phyloP scores from a whole-genome alignment of 2,888 invertebrate genomes.

The Norana najaformis region DNA sequence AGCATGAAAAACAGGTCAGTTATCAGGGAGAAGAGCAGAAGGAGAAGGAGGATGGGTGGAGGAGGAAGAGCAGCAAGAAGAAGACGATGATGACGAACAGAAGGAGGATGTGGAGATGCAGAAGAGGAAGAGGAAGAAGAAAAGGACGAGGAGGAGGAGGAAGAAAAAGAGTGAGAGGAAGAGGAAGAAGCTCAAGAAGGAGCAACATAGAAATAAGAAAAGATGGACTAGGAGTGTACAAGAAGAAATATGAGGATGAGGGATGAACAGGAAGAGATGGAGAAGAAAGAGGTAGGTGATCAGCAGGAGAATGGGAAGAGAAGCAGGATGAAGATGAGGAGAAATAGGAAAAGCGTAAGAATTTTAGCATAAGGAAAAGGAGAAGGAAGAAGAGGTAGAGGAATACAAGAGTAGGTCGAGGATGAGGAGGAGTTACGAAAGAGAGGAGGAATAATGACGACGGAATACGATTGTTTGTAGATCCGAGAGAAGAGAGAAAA shows the following conservation, averaged over 20 bases:
- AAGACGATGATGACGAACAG: not conserved
- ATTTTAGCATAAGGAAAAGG: too few species aligned
- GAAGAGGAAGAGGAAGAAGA: not conserved
- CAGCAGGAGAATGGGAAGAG: not conserved
- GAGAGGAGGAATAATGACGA: not conserved
- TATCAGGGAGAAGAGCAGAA: not conserved
- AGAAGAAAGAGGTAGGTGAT: too few species aligned
- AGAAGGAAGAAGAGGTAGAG: not conserved
- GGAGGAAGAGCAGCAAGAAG: not conserved
- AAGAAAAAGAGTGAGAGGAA: too few species aligned
- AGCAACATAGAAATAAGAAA: not conserved
- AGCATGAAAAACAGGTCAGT: not conserved
- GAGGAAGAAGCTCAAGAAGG: not conserved
- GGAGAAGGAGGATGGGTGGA: not conserved
- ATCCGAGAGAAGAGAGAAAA: not conserved
- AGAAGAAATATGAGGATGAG: not conserved
- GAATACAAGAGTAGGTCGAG: not conserved
- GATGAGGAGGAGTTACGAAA: not conserved
- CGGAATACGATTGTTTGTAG: slow-evolving; percentile 6
- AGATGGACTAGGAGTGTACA: not conserved
- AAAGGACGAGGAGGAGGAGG: too few species aligned
- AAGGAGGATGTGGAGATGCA: too few species aligned
- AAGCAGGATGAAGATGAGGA: not conserved
- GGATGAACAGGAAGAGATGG: not conserved
- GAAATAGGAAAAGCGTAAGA: not conserved